These are phyloP conservation scores for Porphyrio hochstetteri DNA, from an alignment of 2,113 vertebrate species.

Conservation along the genomic window DNA sequence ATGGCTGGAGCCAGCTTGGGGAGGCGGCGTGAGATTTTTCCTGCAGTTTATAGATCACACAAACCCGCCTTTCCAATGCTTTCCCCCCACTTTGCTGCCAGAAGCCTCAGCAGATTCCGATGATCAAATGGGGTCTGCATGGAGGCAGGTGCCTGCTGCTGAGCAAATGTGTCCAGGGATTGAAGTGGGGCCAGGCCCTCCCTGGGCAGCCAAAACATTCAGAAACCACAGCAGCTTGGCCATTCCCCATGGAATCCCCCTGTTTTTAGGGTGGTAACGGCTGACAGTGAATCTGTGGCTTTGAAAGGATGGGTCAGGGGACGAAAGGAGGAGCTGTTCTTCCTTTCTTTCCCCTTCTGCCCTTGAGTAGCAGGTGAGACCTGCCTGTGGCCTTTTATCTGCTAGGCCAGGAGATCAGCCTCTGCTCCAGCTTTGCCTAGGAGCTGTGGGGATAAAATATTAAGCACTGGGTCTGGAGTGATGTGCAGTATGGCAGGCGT, in stretches of 20 bases:
- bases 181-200: background rate
- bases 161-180: background rate
- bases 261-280: background rate
- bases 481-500: conserved; percentile 8
- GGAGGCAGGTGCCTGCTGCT: background rate
- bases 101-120: background rate
- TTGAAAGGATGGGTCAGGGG: conserved; percentile 32
- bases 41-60: background rate
- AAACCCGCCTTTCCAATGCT: background rate
- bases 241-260: background rate
- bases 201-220: background rate
- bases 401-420: conserved; percentile 8
- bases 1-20: background rate
- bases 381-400: too few relatives aligned
- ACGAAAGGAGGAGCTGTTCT: conserved; percentile 3
- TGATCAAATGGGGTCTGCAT: background rate
- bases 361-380: background rate
- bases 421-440: background rate
- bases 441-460: conserved; percentile 57
- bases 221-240: background rate
- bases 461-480: conserved; percentile 19
- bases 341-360: conserved; percentile 16
- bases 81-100: rapidly evolving
- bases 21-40: background rate
- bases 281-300: conserved; percentile 26